Base-by-base conservation (phyloP, 2,797 vertebrate species). In the Esox lucius region DNA sequence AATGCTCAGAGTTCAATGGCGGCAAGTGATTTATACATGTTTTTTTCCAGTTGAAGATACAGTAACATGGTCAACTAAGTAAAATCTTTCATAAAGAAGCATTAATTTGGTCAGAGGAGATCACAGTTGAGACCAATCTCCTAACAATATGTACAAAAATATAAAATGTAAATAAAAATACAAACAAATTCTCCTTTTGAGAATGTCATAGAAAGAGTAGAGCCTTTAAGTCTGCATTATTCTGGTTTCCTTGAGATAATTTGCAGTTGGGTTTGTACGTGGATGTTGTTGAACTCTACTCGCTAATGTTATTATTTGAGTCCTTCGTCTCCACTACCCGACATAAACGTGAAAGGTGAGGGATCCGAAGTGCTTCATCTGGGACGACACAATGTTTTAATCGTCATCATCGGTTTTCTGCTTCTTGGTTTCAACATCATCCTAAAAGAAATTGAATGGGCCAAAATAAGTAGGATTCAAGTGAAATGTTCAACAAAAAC, bases 141-240 rank as follows among this genome's bases (percentile, higher is more conserved):
- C 93, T 94, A 95, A 94, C 94, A 95, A 92, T 96, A 96, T 96
- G 95, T 97, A 96, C 95, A 97, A 96, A 97, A 96, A 95, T 96
- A 96, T 95, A 96, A 96, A 96, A 96, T 95, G 94, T 96, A 96
- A 96, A 97, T 96, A 95, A 96, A 96, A 96, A 96, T 96, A 96
- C 94, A 96, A 96, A 96, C 93, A 93, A 94, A 96, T 95, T 96
- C 93, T 95, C 93, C 95, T 95, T 95, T 91, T 94, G 95, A 96
- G 95, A 93, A 94, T 95, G 93, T 95, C 94, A 91, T 94, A 91
- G 94, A 94, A 93, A 94, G 94, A 93, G 91, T 93, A 95, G 93
- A 94, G 93, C 94, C 91, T 92, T 93, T 93, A 95, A 94, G 93
- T 95, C 94, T 95, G 90, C 91, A 90, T 89, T 91, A 88, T 90